Evolutionary conservation across 2,888 invertebrate species (phyloP), one percentile per base, ranked within the genome.

Genomic region (Synanthedon tipuliformis): DNA sequence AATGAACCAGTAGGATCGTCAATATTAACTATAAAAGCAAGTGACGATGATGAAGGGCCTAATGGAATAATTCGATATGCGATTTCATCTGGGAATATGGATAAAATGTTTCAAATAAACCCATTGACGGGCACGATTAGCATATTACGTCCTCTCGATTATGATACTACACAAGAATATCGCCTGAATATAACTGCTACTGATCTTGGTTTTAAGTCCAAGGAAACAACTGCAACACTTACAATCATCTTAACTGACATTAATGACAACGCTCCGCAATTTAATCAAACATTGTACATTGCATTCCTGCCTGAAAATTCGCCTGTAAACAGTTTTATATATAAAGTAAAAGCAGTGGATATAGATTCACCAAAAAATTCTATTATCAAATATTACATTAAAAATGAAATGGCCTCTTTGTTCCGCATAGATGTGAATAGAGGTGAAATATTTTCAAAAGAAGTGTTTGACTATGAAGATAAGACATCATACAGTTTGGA

Each of bases 181-280:
- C 90, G 91, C 52, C 77, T 98, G 3, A 96, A 95, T 70, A 94
- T 98, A 54, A 94, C 95, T 0, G 97, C 96, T 0, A 90, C 89
- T 57, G 98, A 98, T 82, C 83, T 95, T 51, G 97, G 94, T 3
- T 96, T 95, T 69, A 92, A 94, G 61, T 89, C 94, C 0, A 91
- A 90, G 62, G 90, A 90, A 66, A 91, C 95, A 0, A 92, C 93
- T 4, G 95, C 95, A 0, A 93, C 93, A 63, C 83, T 97, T 7
- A 95, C 94, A 0, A 93, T 98, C 1, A 94, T 93, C 52, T 88
- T 98, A 1, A 95, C 95, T 0, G 98, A 98, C 71, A 94, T 97
- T 41, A 98, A 97, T 69, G 97, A 98, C 69, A 97, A 98, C 75
- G 92, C 95, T 10, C 98, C 98, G 0, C 84, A 89, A 12, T 98